These are phyloP conservation scores for Echinometra lucunter DNA, from an alignment of 53 echinoderm and acorn worm genomes.

Conservation along the genomic window DNA sequence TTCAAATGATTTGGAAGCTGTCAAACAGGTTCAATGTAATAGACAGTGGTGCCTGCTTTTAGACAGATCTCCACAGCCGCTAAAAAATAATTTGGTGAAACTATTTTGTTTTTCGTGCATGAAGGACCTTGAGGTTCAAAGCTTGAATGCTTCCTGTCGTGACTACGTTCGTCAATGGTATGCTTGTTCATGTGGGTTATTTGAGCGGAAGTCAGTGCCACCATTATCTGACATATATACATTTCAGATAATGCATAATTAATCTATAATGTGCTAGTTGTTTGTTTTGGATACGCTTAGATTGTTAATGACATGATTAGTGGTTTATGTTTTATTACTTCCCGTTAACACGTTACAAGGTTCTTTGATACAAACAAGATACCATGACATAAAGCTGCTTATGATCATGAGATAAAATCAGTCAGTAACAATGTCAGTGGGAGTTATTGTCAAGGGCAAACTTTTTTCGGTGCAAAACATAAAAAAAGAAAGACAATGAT, in stretches of 20 bases:
- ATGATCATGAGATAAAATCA: not conserved
- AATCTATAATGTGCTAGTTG: constrained; percentile 15
- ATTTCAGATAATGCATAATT: constrained; percentile 39
- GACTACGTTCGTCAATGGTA: not conserved
- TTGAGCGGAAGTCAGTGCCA: not conserved
- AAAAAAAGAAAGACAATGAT: not conserved
- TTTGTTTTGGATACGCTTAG: constrained; percentile 8
- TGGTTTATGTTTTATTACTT: not conserved
- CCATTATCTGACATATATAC: not conserved
- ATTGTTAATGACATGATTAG: not conserved
- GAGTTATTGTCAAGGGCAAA: not conserved
- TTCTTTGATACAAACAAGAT: not conserved
- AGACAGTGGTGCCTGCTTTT: not conserved
- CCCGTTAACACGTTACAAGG: not conserved
- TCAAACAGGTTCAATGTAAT: too few species aligned
- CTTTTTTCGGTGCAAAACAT: not conserved
- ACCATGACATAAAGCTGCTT: not conserved
- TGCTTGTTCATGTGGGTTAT: not conserved
- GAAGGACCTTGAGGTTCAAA: too few species aligned
- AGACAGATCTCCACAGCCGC: not conserved
- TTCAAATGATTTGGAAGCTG: not conserved
- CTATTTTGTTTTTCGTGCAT: not conserved
- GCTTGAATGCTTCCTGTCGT: too few species aligned
- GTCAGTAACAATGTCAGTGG: not conserved
- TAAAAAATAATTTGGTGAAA: not conserved